Evolutionary conservation across 2,113 vertebrate genomes (phyloP).

Genomic region (Megaceryle torquata): DNA sequence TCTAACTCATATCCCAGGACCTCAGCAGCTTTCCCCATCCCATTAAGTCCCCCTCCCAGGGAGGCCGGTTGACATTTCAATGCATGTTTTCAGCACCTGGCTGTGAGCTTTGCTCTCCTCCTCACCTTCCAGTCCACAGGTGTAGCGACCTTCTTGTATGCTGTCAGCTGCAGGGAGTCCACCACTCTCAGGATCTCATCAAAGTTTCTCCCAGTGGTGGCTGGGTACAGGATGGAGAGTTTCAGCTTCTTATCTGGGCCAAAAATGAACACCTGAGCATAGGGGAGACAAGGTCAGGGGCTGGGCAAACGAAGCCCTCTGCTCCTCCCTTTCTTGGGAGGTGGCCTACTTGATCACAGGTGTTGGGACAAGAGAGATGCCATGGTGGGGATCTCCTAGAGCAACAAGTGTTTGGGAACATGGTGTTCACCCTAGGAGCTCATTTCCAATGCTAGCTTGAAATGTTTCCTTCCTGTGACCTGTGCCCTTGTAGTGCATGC

Average conservation of each 20-base stretch:
- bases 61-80: background rate
- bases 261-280: slow-evolving; percentile 88
- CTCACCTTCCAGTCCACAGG: slow-evolving; percentile 97
- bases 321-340: background rate
- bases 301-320: background rate
- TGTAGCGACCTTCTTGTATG: slow-evolving; percentile 89
- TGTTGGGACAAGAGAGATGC: background rate
- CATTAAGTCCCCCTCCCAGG: background rate
- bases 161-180: slow-evolving; percentile 93
- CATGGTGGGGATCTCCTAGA: background rate
- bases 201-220: slow-evolving; percentile 96
- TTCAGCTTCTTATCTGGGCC: slow-evolving; percentile 97
- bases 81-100: background rate
- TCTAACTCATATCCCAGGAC: background rate
- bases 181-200: slow-evolving; percentile 91
- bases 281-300: background rate
- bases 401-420: background rate
- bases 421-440: background rate
- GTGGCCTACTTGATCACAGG: background rate
- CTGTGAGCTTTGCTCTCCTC: background rate
- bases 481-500: background rate
- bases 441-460: background rate
- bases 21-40: background rate
- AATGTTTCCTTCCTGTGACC: background rate
- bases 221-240: slow-evolving; percentile 95